Percentiles rank a stretch among this genome's conserved stretches.
These are phyloP conservation scores for Erythrocebus patas DNA, from an alignment of 2,113 vertebrate species.

Conservation along the genomic window DNA sequence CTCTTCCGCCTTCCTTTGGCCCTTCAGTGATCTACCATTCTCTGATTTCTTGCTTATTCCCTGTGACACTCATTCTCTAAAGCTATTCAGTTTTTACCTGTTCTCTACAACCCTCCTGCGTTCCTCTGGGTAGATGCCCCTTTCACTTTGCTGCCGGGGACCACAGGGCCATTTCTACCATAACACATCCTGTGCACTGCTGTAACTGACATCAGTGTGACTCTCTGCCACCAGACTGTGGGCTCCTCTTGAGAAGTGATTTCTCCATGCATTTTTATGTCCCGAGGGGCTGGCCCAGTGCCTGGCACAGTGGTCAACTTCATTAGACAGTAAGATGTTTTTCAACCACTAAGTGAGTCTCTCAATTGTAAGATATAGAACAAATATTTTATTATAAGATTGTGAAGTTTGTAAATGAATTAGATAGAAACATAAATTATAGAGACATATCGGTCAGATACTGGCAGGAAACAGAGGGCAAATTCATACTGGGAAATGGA, in stretches of 20 bases:
- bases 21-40: background rate
- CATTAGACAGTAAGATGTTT: background rate
- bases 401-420: background rate
- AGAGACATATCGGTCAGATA: background rate
- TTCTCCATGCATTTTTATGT: background rate
- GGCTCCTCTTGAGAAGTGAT: background rate
- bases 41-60: background rate
- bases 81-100: background rate
- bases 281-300: background rate
- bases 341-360: background rate
- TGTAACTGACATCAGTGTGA: background rate
- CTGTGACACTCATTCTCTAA: background rate
- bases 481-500: background rate
- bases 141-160: background rate
- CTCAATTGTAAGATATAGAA: background rate
- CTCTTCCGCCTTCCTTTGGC: background rate
- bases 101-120: fast-evolving
- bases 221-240: background rate
- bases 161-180: background rate
- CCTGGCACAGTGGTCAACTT: background rate
- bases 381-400: background rate
- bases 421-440: background rate
- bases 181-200: too few species aligned
- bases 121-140: too few species aligned
- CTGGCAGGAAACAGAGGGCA: background rate